These are phyloP conservation scores for Brachionus koreanus DNA, from an alignment of 1,140 invertebrate genomes.

Conservation along the genomic window DNA sequence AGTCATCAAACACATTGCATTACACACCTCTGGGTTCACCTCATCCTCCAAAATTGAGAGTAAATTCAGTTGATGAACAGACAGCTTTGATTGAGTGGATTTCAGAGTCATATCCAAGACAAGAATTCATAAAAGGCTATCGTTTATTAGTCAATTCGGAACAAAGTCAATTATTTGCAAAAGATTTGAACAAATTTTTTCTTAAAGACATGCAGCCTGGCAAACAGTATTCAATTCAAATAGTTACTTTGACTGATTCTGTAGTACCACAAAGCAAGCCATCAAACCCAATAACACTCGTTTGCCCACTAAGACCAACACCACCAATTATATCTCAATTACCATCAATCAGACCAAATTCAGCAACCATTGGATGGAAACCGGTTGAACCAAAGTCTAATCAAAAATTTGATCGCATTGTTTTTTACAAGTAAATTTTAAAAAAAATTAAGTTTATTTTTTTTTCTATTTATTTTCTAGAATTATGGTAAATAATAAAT, in stretches of 20 bases:
- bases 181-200: conserved; percentile 48
- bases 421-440: conserved; percentile 50
- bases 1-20: conserved; percentile 54
- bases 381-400: conserved; percentile 48
- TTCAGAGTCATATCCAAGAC: conserved; percentile 46
- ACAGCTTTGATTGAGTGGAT: conserved; percentile 54
- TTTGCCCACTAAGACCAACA: conserved; percentile 53
- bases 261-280: conserved; percentile 53
- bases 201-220: conserved; percentile 50
- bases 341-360: conserved; percentile 54
- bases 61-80: conserved; percentile 52
- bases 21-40: conserved; percentile 56
- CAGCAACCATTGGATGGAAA: conserved; percentile 55
- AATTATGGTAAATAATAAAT: conserved; percentile 54
- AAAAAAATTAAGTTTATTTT: conserved; percentile 9
- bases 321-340: conserved; percentile 51
- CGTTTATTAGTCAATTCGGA: conserved; percentile 51
- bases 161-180: conserved; percentile 46
- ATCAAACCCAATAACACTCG: conserved; percentile 51
- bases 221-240: conserved; percentile 51
- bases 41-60: conserved; percentile 49
- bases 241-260: conserved; percentile 51
- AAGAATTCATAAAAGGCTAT: conserved; percentile 51
- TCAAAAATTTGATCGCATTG: conserved; percentile 51
- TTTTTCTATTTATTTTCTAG: conserved; percentile 46